Evolutionary conservation across 2,797 vertebrate species (phyloP).

Genomic region (Sebastes cheni): DNA sequence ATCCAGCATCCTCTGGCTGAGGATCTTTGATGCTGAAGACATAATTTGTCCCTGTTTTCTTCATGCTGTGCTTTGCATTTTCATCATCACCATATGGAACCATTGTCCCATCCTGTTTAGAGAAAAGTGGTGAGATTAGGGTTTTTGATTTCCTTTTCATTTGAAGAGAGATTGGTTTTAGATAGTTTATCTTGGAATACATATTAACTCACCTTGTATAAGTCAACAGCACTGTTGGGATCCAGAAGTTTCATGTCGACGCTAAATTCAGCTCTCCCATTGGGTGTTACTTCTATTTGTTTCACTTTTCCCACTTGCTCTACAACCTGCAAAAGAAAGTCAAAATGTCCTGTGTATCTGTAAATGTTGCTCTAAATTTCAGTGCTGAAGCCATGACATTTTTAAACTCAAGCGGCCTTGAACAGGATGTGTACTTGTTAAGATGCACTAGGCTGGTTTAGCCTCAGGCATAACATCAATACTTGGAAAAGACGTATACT

Average conservation of each 20-base stretch:
- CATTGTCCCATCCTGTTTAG: conserved; percentile 70
- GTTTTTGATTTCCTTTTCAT: not conserved
- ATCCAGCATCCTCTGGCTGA: conserved; percentile 86
- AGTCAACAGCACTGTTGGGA: conserved; percentile 80
- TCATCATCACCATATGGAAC: conserved; percentile 70
- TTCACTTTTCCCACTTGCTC: conserved; percentile 79
- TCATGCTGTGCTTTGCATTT: conserved; percentile 81
- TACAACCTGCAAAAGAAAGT: conserved; percentile 77
- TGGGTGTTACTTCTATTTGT: conserved; percentile 85
- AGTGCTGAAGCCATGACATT: not conserved
- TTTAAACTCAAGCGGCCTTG: not conserved
- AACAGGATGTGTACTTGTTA: not conserved
- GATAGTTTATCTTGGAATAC: not conserved
- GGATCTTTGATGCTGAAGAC: conserved; percentile 85
- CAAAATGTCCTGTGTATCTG: not conserved
- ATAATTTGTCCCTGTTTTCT: conserved; percentile 80
- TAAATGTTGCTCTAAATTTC: not conserved
- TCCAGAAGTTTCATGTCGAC: conserved; percentile 86
- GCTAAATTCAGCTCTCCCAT: conserved; percentile 84
- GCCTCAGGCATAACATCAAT: not conserved
- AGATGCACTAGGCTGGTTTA: not conserved
- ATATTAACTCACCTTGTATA: conserved; percentile 87
- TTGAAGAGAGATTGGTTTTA: not conserved
- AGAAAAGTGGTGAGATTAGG: not conserved
- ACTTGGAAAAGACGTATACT: too few relatives aligned